Evolutionary conservation across 2,113 vertebrate species (phyloP).

Genomic region (Fulica atra): DNA sequence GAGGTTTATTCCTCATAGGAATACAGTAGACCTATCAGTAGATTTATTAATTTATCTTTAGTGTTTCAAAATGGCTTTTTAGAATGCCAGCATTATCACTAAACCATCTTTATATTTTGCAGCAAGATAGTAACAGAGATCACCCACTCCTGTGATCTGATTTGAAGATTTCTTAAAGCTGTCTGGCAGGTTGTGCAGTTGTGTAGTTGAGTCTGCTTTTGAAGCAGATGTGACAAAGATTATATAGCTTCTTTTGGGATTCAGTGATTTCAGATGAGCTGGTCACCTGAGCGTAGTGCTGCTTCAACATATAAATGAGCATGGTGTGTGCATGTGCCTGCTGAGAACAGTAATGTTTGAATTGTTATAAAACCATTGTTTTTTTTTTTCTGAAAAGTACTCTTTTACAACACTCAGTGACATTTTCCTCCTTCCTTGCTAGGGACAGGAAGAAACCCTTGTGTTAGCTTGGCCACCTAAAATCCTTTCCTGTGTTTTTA

Average conservation of each 20-base stretch:
- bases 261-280: not conserved
- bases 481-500: not conserved
- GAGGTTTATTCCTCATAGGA: not conserved
- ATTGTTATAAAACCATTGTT: not conserved
- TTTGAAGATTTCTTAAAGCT: not conserved
- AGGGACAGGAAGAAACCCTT: not conserved
- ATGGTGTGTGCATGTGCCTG: rapidly evolving
- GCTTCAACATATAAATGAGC: not conserved
- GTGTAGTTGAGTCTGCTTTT: not conserved
- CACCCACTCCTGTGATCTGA: not conserved
- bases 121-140: conserved; percentile 8
- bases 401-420: not conserved
- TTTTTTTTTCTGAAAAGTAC: not conserved
- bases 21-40: not conserved
- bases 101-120: not conserved
- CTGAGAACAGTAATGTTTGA: not conserved
- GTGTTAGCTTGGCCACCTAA: not conserved
- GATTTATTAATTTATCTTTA: not conserved
- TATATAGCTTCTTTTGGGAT: not conserved
- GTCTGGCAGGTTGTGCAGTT: not conserved
- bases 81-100: not conserved
- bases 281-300: not conserved
- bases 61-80: not conserved
- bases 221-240: not conserved
- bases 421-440: not conserved